Evolutionary conservation across 2,113 vertebrate species (phyloP).

Genomic region (Irena cyanogastra): DNA sequence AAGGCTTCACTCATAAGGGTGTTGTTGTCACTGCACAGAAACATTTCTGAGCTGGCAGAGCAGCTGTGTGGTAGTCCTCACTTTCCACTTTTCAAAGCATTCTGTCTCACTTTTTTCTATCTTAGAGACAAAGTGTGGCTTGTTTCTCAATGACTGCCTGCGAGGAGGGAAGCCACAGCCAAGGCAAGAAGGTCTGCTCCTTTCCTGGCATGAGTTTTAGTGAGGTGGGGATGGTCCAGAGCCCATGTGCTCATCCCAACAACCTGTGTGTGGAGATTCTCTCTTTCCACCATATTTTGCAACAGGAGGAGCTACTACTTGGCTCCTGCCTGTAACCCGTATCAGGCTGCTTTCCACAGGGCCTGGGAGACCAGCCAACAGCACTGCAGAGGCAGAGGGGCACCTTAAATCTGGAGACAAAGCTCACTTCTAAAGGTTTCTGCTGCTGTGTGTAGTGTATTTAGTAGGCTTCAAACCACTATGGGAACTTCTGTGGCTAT

Average conservation of each 20-base stretch:
- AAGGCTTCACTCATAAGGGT: neutral
- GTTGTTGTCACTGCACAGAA: neutral
- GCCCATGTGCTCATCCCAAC: neutral
- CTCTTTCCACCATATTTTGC: accelerated
- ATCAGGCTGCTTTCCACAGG: neutral
- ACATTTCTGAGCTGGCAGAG: neutral
- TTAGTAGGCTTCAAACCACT: neutral
- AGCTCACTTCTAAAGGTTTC: neutral
- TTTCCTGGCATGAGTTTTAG: neutral
- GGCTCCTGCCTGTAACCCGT: accelerated
- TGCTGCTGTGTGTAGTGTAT: neutral
- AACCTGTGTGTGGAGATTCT: neutral
- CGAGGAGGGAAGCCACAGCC: neutral
- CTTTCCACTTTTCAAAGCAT: neutral
- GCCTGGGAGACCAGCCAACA: neutral
- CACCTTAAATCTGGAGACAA: neutral
- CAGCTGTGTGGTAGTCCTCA: neutral
- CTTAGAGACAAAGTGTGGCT: neutral
- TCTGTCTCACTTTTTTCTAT: neutral
- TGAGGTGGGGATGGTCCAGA: neutral
- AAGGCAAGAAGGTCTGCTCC: neutral
- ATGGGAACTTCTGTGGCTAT: neutral
- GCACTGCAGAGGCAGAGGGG: neutral
- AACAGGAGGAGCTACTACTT: accelerated
- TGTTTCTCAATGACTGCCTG: neutral